These are phyloP conservation scores for Junonia oenone DNA, from an alignment of 2,888 invertebrate genomes.

Conservation along the genomic window DNA sequence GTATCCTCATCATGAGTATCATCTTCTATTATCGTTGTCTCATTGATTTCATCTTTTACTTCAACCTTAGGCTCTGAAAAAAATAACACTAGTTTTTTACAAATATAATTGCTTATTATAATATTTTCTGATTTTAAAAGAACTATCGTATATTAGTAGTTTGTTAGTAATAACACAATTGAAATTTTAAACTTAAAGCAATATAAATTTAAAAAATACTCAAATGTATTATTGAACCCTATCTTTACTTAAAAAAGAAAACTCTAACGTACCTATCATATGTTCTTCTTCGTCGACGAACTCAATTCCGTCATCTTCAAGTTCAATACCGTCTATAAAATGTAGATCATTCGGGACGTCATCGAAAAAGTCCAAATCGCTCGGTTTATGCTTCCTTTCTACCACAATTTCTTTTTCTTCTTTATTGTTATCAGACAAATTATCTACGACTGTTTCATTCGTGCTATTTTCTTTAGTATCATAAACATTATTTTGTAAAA, in stretches of 20 bases:
- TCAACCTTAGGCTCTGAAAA: conserved; percentile 22
- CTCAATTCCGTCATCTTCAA: conserved; percentile 45
- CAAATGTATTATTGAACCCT: too few species aligned
- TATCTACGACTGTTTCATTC: not conserved
- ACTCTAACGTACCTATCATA: conserved; percentile 17
- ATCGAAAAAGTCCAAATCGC: not conserved
- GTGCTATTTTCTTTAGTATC: not conserved
- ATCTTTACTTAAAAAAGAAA: too few species aligned
- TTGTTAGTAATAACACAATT: too few species aligned
- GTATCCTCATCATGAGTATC: too few species aligned
- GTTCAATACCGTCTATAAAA: conserved; percentile 47
- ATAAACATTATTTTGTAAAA: conserved; percentile 15
- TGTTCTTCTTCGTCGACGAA: conserved; percentile 30
- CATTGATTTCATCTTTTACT: conserved; percentile 10
- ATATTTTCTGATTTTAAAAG: too few species aligned
- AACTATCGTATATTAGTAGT: too few species aligned
- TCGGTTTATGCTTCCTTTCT: not conserved
- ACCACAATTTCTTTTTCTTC: not conserved
- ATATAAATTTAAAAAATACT: too few species aligned
- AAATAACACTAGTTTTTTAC: too few species aligned
- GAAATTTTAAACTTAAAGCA: too few species aligned
- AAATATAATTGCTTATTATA: too few species aligned
- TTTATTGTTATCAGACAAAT: not conserved
- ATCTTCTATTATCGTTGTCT: conserved; percentile 1
- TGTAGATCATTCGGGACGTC: conserved; percentile 14